phyloP scores from a whole-genome alignment of 2,888 invertebrate genomes.

The Homarus gammarus region DNA sequence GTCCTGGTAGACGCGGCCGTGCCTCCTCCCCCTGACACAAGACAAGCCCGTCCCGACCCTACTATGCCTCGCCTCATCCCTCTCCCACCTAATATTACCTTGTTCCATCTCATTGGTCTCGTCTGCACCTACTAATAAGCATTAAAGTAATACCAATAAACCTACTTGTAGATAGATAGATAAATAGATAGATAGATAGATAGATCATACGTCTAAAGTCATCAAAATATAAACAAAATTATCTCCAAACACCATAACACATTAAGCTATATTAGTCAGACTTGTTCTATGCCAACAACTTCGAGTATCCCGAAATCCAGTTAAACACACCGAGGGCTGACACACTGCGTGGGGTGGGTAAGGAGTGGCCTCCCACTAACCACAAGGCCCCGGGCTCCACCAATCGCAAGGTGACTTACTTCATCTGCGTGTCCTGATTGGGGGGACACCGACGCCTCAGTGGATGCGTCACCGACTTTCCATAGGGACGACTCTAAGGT shows the following conservation, averaged over 20 bases:
- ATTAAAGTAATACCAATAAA: background rate
- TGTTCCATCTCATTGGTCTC: background rate
- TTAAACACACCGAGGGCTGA: background rate
- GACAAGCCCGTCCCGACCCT: too few relatives aligned
- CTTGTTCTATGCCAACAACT: too few relatives aligned
- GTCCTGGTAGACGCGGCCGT: background rate
- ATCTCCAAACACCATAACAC: too few relatives aligned
- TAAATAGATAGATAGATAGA: constrained; percentile 4
- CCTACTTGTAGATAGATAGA: background rate
- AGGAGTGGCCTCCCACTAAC: background rate
- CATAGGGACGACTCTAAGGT: background rate
- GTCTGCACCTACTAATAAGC: background rate
- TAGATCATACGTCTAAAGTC: too few relatives aligned
- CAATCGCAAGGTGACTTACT: too few relatives aligned
- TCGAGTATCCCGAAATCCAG: too few relatives aligned
- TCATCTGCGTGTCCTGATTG: background rate
- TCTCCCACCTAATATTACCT: background rate
- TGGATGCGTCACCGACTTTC: background rate
- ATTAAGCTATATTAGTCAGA: too few relatives aligned
- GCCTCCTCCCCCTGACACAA: background rate
- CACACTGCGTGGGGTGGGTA: background rate
- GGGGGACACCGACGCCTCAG: background rate
- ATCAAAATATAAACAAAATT: too few relatives aligned
- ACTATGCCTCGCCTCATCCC: background rate
- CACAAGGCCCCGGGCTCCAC: background rate